Evolutionary conservation across 92 coral and sea anemone species (phyloP).

Genomic region (Phenganax subtilis): DNA sequence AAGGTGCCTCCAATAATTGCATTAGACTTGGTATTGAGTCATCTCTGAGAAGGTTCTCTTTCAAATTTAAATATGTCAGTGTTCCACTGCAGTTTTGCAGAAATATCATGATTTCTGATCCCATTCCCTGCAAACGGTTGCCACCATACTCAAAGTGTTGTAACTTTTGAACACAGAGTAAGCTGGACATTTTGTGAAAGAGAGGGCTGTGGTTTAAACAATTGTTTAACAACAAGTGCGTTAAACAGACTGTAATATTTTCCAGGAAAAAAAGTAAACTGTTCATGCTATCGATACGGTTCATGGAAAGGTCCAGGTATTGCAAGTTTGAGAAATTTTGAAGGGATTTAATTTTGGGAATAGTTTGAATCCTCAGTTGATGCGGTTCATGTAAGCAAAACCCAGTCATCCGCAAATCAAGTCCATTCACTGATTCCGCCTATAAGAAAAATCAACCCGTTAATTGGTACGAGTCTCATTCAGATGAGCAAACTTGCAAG

Average conservation of each 20-base stretch:
- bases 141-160: slow-evolving; percentile 58
- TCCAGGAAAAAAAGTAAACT: slow-evolving; percentile 46
- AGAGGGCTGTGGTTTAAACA: slow-evolving; percentile 15
- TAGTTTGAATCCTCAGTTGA: too few relatives aligned
- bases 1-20: not conserved
- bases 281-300: slow-evolving; percentile 45
- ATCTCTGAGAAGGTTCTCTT: slow-evolving; percentile 57
- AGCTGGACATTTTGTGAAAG: not conserved
- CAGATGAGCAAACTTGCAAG: too few relatives aligned
- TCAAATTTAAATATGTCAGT: slow-evolving; percentile 55
- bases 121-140: slow-evolving; percentile 52
- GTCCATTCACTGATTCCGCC: too few relatives aligned
- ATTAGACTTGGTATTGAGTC: not conserved
- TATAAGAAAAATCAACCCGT: too few relatives aligned
- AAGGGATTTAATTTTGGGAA: slow-evolving; percentile 18
- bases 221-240: slow-evolving; percentile 59
- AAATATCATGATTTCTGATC: slow-evolving; percentile 44
- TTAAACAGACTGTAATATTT: slow-evolving; percentile 40
- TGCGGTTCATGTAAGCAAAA: too few relatives aligned
- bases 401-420: too few relatives aligned
- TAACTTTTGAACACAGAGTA: slow-evolving; percentile 31
- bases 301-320: slow-evolving; percentile 64
- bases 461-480: too few relatives aligned
- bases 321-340: slow-evolving; percentile 48
- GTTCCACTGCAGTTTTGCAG: slow-evolving; percentile 54